Base-by-base conservation (phyloP, 2,113 vertebrate species). In the Nycticryphes semicollaris region DNA sequence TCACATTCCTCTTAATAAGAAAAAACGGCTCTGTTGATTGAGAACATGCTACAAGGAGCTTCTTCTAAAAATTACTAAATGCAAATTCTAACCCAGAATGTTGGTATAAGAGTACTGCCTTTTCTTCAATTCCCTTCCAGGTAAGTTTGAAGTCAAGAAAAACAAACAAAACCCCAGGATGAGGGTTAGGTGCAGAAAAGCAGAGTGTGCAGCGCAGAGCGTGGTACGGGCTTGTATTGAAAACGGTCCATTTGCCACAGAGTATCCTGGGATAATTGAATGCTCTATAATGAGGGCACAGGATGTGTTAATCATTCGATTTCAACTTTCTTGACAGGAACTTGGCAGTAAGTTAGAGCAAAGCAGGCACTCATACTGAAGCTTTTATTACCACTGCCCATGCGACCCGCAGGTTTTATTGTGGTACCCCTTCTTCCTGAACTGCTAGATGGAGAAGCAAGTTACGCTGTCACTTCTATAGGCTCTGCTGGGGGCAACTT, bases 251-350 rank as follows among this genome's bases (percentile, higher is more conserved):
- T 75, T 79, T 79, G 67, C 92, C 72, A 74, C 1, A 0, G 54
- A 39, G 60, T 53, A 18, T 45, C 60, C 81, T 13, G 76, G 70
- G 81, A 10, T 94, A 75, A 89, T 60, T 28, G 76, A 86, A 21
- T 18, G 89, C 77, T n/a, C 67, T 15, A 2, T 79, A 79, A 83
- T 30, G 76, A 94, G 66, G 89, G 62, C 2, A 2, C 62, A 62
- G 89, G 92, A 62, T 67, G 51, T 53, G 86, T 94, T 87, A 76
- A 84, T 92, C 86, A 90, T 62, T 45, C 85, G 33, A 5, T 33
- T 75, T 30, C 73, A 37, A 56, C 67, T 27, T 30, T 33, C 67
- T n/a, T 57, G 94, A 66, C 89, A 76, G 94, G 67, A 84, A n/a
- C 77, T 89, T 92, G 94, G 82, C 77, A 57, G 72, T 10, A 28